phyloP scores from a whole-genome alignment of 2,888 invertebrate genomes.

The Argynnis bischoffii region DNA sequence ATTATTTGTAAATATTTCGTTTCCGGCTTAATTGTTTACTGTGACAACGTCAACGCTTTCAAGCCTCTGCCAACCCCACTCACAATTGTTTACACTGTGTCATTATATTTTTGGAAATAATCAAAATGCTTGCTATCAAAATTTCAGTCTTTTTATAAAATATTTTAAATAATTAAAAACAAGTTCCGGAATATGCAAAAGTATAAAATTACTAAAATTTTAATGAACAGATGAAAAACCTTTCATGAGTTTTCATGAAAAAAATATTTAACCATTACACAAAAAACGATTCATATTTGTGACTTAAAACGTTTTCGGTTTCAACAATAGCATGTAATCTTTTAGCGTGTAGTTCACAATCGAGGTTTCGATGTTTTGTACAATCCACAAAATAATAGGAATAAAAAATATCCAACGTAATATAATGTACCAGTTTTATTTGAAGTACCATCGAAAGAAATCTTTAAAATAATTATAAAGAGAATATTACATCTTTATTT shows the following conservation, averaged over 20 bases:
- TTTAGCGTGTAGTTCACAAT: conserved; percentile 14
- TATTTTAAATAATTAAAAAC: no score
- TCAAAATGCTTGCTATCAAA: not conserved
- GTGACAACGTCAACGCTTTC: conserved; percentile 40
- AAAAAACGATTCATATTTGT: not conserved
- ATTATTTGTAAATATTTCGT: conserved; percentile 46
- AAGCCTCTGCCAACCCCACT: conserved; percentile 33
- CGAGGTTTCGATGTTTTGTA: conserved; percentile 3
- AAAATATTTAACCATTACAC: not conserved
- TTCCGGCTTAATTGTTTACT: conserved; percentile 45
- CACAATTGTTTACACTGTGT: conserved; percentile 19
- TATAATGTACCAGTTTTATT: conserved; percentile 7
- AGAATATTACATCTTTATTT: no score
- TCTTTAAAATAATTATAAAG: no score
- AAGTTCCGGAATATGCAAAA: no score
- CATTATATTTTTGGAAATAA: conserved; percentile 23
- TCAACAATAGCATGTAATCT: conserved; percentile 12
- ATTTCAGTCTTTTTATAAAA: no score
- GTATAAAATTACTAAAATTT: no score
- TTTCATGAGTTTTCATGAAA: no score
- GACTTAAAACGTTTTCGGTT: conserved; percentile 4
- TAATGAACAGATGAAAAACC: no score
- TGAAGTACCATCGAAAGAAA: not conserved
- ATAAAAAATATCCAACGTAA: not conserved
- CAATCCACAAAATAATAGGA: conserved; percentile 9